Conservation (phyloP, 2,888 invertebrate genomes). For the Cremastobaeus sp. region DNA sequence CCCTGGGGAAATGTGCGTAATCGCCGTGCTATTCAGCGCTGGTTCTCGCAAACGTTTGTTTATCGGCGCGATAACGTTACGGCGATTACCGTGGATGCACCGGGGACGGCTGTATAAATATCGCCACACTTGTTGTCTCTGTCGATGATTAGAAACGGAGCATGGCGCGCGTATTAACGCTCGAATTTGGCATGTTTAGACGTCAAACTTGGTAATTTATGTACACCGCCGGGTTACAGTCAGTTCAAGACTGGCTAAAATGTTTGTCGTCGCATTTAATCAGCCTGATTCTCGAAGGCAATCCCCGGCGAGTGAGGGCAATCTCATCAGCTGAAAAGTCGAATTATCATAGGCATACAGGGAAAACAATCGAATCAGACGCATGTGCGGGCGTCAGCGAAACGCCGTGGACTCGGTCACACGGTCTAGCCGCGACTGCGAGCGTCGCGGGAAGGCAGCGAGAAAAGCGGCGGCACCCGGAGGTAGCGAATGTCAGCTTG, state of each 20-base stretch:
- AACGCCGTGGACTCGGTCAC: background rate
- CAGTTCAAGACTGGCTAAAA: background rate
- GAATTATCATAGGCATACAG: slow-evolving; percentile 31
- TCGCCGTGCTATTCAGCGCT: slow-evolving; percentile 71
- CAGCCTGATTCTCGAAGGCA: background rate
- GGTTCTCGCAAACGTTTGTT: slow-evolving; percentile 67
- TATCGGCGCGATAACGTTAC: slow-evolving; percentile 63
- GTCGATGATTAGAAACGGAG: slow-evolving; percentile 9
- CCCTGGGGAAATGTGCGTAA: slow-evolving; percentile 77
- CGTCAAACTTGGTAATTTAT: too few relatives aligned
- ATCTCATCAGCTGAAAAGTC: slow-evolving; percentile 26
- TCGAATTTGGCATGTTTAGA: background rate
- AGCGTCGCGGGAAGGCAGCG: background rate
- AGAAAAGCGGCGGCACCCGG: too few relatives aligned
- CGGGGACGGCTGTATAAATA: slow-evolving; percentile 49
- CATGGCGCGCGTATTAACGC: background rate
- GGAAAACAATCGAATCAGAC: slow-evolving; percentile 23
- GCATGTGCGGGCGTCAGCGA: slow-evolving; percentile 10
- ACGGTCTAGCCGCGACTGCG: background rate
- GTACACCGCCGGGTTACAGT: background rate
- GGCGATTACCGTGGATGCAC: slow-evolving; percentile 50
- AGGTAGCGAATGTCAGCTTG: slow-evolving; percentile 18
- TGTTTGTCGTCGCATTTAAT: background rate
- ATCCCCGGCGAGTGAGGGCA: slow-evolving; percentile 6
- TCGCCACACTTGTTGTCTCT: slow-evolving; percentile 40